Base-by-base conservation (phyloP, 2,113 vertebrate genomes). In the Paramormyrops kingsleyae region DNA sequence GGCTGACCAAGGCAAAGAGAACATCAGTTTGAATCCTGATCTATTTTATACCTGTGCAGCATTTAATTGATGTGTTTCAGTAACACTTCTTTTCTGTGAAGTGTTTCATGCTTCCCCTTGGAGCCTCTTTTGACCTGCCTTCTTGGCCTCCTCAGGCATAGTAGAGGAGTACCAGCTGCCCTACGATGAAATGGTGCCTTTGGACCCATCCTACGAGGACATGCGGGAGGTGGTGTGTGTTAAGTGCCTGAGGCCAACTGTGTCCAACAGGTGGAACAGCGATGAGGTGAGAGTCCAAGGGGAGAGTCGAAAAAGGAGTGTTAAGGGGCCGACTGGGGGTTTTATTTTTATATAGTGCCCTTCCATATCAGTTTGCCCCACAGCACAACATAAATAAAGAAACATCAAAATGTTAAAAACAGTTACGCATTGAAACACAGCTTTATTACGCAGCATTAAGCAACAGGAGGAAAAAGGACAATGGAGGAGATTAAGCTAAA, bases 201-300 rank as follows among this genome's bases (percentile, higher is more conserved):
- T 91, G 2, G 99, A 99, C 87, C 99, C 99, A 0, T 99, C 98
- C 0, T 99, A 98, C 0, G 98, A 99, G 88, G 99, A 99, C 93
- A 99, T 99, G 98, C 94, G 99, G 90, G 98, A 99, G 94, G 97
- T 98, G 74, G 98, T 99, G 49, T 99, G 98, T 93, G 97, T 99
- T n/a, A 99, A 99, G 92, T 97, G 97, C 1, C 94, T 98, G 0
- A 95, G 99, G 52, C 99, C 99, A 0, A 95, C 97, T 0, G 97
- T 99, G 21, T 99, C 98, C 0, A 99, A 99, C 92, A 96, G 99
- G 44, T 99, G 98, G 99, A 99, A 99, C 93, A 97, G 98, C 3
- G 98, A 99, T 92, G 98, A 99, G 95, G 99, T 99, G 91, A 96
- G 95, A 92, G 46, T 42, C 17, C 35, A 5, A n/a, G 84, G 19